Evolutionary conservation across 2,888 invertebrate genomes (phyloP).

Genomic region (Drosophila helvetica): DNA sequence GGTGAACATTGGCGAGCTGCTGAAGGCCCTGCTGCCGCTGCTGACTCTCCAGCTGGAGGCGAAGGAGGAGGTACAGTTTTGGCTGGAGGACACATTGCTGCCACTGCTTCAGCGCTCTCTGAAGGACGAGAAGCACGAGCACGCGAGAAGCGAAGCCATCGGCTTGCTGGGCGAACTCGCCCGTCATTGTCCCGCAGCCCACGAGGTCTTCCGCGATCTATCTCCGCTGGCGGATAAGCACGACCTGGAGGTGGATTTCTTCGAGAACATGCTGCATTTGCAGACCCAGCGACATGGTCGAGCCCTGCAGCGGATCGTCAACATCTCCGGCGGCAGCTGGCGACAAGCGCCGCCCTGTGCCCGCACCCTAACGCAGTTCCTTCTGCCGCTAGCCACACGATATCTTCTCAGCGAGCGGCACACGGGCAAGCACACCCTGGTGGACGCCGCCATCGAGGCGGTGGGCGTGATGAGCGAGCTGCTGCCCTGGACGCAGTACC

Average conservation of each 20-base stretch:
- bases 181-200: slow-evolving; percentile 88
- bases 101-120: slow-evolving; percentile 88
- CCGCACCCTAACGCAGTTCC: slow-evolving; percentile 91
- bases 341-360: slow-evolving; percentile 86
- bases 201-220: slow-evolving; percentile 89
- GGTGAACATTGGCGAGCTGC: slow-evolving; percentile 90
- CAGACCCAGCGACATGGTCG: slow-evolving; percentile 93
- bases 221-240: slow-evolving; percentile 86
- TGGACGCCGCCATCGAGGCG: slow-evolving; percentile 93
- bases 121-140: slow-evolving; percentile 89
- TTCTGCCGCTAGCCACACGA: slow-evolving; percentile 92
- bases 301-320: slow-evolving; percentile 91
- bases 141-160: slow-evolving; percentile 91
- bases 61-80: slow-evolving; percentile 86
- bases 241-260: slow-evolving; percentile 96
- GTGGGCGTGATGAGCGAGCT: slow-evolving; percentile 90
- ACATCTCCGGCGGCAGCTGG: slow-evolving; percentile 86
- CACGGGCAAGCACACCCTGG: slow-evolving; percentile 89
- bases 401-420: slow-evolving; percentile 92
- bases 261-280: slow-evolving; percentile 95
- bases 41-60: slow-evolving; percentile 86
- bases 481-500: slow-evolving; percentile 96
- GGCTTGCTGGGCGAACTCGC: slow-evolving; percentile 90
- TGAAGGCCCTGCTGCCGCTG: slow-evolving; percentile 88
- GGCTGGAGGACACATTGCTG: slow-evolving; percentile 90